Evolutionary conservation across 2,113 vertebrate genomes (phyloP), one percentile per base, ranked within the genome.

Genomic region (Loxodonta africana): DNA sequence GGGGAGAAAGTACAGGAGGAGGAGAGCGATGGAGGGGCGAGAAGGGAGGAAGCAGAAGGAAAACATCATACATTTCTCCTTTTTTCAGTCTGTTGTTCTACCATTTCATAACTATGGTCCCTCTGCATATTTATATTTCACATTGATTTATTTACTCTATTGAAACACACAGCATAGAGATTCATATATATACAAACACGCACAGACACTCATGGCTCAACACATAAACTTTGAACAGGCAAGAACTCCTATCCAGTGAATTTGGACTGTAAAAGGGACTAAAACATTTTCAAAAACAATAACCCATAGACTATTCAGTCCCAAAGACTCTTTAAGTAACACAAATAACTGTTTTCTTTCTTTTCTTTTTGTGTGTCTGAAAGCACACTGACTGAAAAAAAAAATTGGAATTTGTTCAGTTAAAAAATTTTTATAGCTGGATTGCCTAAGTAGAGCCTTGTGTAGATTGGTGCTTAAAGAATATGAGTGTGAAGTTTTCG

Each of bases 1-100:
- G 67, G 44, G 33, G 96, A 96, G 88, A 96, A 88, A 48, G 91
- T 95, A 44, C 18, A 18, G 95, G 74, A 41, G 87, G 69, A 17
- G 17, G 8, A 71, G 48, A 21, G 46, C 53, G 90, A 26, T 65
- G 26, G 63, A 97, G 88, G 74, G 53, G 41, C 73, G n/a, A 81
- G 77, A 57, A 69, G 76, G 51, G 44, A 67, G 71, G 94, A 92
- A 76, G 46, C 51, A 83, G 87, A 91, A 30, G 88, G n/a, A n/a
- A 96, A 77, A 44, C 26, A 74, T 33, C 85, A 33, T 3, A 2
- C 85, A 60, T 67, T 0, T 12, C 90, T 69, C 63, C 57, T 77
- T 62, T 83, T 46, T 11, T 20, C 80, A 25, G 21, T 37, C 44
- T 82, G 60, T 26, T 67, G 37, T 69, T 90, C 74, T 60, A 85